These are phyloP conservation scores for Platycheirus rosarum DNA, from an alignment of 2,888 invertebrate species.

Conservation along the genomic window DNA sequence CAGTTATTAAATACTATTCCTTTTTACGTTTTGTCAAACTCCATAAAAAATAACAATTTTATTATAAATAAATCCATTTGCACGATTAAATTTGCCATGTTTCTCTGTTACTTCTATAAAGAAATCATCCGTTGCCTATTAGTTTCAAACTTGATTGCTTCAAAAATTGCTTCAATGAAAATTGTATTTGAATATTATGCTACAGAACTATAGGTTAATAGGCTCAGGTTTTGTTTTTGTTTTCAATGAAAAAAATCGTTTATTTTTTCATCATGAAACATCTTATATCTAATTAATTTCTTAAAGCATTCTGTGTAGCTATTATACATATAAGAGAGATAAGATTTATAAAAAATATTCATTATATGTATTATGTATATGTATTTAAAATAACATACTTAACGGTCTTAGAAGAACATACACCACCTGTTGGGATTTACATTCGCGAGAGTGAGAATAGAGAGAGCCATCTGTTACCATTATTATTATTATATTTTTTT, in stretches of 20 bases:
- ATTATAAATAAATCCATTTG: slow-evolving; percentile 21
- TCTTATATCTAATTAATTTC: slow-evolving; percentile 64
- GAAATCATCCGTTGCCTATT: background rate
- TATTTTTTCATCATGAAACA: slow-evolving; percentile 69
- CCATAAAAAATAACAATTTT: slow-evolving; percentile 13
- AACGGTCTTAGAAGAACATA: slow-evolving; percentile 65
- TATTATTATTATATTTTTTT: slow-evolving; percentile 24
- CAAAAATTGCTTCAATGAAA: too few species aligned
- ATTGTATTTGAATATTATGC: slow-evolving; percentile 59
- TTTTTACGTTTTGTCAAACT: slow-evolving; percentile 31
- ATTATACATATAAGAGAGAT: slow-evolving; percentile 14
- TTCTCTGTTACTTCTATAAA: too few species aligned
- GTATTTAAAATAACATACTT: slow-evolving; percentile 61
- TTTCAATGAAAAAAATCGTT: slow-evolving; percentile 73
- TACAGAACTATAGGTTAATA: slow-evolving; percentile 69
- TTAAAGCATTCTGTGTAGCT: slow-evolving; percentile 23
- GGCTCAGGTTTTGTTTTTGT: slow-evolving; percentile 67
- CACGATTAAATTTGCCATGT: slow-evolving; percentile 14
- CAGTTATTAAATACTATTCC: slow-evolving; percentile 38
- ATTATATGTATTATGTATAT: slow-evolving; percentile 22
- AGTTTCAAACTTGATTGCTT: too few species aligned
- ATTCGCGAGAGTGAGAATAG: slow-evolving; percentile 67
- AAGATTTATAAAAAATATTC: slow-evolving; percentile 18
- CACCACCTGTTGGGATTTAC: slow-evolving; percentile 73
- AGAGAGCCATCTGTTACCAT: slow-evolving; percentile 69